Evolutionary conservation across 2,113 vertebrate species (phyloP).

Genomic region (Barnardius zonarius): DNA sequence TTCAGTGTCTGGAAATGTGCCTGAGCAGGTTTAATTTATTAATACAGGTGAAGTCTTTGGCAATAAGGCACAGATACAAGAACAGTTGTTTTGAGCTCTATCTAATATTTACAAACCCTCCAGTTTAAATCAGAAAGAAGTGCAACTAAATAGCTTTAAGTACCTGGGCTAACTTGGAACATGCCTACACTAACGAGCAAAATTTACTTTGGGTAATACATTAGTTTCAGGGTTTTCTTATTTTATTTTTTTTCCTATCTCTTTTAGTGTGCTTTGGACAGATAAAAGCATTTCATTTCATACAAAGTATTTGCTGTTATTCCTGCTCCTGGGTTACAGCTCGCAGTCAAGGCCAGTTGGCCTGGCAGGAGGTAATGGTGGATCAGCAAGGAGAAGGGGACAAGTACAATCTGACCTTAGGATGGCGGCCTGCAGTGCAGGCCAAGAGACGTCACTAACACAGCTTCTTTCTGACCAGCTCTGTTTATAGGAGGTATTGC

Average conservation of each 20-base stretch:
- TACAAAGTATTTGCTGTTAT: neutral
- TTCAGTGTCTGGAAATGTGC: neutral
- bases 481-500: neutral
- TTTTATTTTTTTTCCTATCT: neutral
- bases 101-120: neutral
- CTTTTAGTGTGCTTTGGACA: neutral
- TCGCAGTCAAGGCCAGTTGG: neutral
- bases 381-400: neutral
- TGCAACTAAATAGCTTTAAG: neutral
- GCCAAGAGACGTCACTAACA: neutral
- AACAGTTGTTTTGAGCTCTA: neutral
- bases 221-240: neutral
- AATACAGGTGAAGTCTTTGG: neutral
- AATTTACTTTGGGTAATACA: neutral
- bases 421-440: neutral
- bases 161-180: neutral
- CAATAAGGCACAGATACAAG: neutral
- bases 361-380: neutral
- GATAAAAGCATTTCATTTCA: neutral
- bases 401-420: neutral
- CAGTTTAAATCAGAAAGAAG: neutral
- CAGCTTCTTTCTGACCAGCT: neutral
- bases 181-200: neutral
- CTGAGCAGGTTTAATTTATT: neutral
- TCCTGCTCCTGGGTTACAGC: neutral